phyloP scores from a whole-genome alignment of 2,113 vertebrate genomes.

The Toxostoma redivivum region DNA sequence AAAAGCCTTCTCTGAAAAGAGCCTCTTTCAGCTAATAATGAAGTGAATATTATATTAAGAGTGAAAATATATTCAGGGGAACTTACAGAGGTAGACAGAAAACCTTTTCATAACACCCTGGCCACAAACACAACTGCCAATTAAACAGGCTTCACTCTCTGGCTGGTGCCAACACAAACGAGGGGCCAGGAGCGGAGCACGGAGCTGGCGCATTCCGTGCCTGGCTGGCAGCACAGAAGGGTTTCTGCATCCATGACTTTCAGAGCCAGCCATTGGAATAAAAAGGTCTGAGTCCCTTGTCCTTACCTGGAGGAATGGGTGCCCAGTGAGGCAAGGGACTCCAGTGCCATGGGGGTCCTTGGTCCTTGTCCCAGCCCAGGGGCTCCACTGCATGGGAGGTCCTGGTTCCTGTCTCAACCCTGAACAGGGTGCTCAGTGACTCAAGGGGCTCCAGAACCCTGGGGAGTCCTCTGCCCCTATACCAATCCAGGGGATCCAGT shows the following conservation, averaged over 20 bases:
- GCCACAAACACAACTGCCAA: constrained; percentile 64
- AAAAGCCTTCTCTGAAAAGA: constrained; percentile 44
- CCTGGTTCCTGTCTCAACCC: neutral
- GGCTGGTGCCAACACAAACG: constrained; percentile 73
- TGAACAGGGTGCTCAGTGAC: neutral
- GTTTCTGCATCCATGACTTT: neutral
- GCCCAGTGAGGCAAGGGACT: neutral
- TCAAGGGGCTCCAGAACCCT: neutral
- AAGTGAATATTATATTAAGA: constrained; percentile 74
- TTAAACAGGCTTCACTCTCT: neutral
- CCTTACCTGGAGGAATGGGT: neutral
- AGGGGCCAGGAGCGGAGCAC: neutral
- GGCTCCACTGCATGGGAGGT: neutral
- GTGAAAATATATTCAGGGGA: constrained; percentile 61
- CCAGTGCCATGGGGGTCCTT: neutral
- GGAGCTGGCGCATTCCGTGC: neutral
- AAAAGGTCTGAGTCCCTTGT: neutral
- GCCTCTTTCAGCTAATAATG: constrained; percentile 71
- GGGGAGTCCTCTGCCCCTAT: neutral
- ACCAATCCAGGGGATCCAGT: neutral
- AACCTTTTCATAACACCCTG: constrained; percentile 72
- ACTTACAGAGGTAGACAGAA: constrained; percentile 70
- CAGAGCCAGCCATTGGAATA: neutral
- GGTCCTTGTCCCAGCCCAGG: neutral
- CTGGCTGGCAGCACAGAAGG: neutral